These are phyloP conservation scores for Calephelis nemesis DNA, from an alignment of 1,140 invertebrate species.

Conservation along the genomic window DNA sequence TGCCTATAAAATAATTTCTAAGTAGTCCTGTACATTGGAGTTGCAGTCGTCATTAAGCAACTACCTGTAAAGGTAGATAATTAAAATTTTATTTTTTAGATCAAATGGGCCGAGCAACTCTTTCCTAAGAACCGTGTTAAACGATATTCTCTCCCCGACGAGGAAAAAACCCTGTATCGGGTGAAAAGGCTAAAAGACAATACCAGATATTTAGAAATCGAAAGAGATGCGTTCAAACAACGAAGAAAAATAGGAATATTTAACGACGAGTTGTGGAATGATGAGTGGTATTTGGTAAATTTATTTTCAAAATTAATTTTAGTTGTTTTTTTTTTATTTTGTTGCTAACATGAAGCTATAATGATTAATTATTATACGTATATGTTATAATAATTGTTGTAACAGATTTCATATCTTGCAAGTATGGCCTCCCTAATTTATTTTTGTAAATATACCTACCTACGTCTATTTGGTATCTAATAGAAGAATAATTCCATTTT, in stretches of 20 bases:
- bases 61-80: too few relatives aligned
- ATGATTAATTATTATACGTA: too few relatives aligned
- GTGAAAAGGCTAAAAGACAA: slow-evolving; percentile 57
- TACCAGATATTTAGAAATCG: slow-evolving; percentile 26
- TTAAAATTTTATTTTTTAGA: slow-evolving; percentile 52
- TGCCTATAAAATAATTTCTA: too few relatives aligned
- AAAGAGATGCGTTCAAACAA: not conserved
- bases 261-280: slow-evolving; percentile 91
- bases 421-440: too few relatives aligned
- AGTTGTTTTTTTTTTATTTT: not conserved
- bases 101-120: slow-evolving; percentile 85
- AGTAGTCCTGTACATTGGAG: too few relatives aligned
- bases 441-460: too few relatives aligned
- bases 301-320: slow-evolving; percentile 2
- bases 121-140: slow-evolving; percentile 82
- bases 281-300: slow-evolving; percentile 96
- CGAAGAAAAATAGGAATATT: slow-evolving; percentile 72
- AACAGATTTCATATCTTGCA: too few relatives aligned
- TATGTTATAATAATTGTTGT: too few relatives aligned
- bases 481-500: too few relatives aligned
- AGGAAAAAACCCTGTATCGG: slow-evolving; percentile 47
- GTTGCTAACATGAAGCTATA: too few relatives aligned
- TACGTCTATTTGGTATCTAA: too few relatives aligned
- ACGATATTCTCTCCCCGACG: slow-evolving; percentile 67
- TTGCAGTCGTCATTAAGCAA: too few relatives aligned